Conservation (phyloP, 2,797 vertebrate species). For the Pipistrellus nathusii region DNA sequence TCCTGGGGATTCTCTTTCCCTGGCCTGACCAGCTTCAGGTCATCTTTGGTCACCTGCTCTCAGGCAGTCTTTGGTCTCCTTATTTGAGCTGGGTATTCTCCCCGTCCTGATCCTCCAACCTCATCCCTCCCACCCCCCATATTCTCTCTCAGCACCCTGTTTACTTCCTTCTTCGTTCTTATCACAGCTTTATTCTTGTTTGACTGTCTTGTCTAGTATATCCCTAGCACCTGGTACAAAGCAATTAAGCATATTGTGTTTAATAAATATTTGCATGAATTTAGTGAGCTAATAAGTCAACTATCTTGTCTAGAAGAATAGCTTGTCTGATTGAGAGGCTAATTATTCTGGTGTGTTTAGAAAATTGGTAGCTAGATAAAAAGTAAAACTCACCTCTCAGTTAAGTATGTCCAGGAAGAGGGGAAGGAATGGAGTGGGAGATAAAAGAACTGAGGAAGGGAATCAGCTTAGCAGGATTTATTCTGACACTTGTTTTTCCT, state of each 20-base stretch:
- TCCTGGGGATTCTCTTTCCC: background rate
- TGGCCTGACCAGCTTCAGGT: background rate
- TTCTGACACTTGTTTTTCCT: background rate
- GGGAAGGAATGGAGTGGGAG: background rate
- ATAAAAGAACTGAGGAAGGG: background rate
- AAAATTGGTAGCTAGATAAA: background rate
- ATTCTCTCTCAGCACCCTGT: background rate
- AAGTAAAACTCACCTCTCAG: background rate
- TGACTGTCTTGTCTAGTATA: background rate
- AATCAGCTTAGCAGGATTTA: background rate
- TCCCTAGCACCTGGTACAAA: background rate
- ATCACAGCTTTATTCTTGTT: background rate
- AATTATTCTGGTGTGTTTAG: background rate
- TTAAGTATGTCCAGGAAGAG: background rate
- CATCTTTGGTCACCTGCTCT: background rate
- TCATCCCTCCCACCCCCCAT: background rate
- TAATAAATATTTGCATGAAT: background rate
- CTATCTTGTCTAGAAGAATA: background rate
- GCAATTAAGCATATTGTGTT: background rate
- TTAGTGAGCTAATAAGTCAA: background rate
- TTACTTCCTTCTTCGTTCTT: background rate
- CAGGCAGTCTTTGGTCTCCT: background rate
- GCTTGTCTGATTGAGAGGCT: background rate
- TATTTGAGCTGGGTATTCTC: background rate
- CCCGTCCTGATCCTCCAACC: background rate